Evolutionary conservation across 2,888 invertebrate species (phyloP).

Genomic region (Papilio demoleus): DNA sequence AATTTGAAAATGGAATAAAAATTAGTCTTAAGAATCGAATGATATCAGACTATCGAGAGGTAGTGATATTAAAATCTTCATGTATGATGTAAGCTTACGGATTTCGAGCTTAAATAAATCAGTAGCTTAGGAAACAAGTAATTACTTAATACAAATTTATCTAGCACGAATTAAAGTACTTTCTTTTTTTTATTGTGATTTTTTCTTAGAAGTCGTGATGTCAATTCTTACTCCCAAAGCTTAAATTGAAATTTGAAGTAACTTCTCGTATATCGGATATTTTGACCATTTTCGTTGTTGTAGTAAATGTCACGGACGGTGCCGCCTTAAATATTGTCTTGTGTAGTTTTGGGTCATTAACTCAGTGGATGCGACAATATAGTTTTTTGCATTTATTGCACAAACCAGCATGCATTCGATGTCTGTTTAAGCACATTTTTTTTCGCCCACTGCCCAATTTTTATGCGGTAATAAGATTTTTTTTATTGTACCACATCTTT

Average conservation of each 20-base stretch:
- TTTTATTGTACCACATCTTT: constrained; percentile 6
- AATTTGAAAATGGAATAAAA: neutral
- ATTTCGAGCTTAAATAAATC: neutral
- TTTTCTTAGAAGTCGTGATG: no score
- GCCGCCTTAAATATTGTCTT: neutral
- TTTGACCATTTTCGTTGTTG: neutral
- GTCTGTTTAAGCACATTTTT: neutral
- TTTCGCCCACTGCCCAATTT: neutral
- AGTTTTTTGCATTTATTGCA: neutral
- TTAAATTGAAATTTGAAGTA: neutral
- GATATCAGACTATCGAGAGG: neutral
- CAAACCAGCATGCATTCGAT: neutral
- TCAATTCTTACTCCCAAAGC: no score
- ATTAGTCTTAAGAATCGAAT: neutral
- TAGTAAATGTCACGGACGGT: no score
- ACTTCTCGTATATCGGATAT: neutral
- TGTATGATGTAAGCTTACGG: neutral
- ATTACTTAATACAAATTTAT: no score
- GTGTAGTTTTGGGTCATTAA: neutral
- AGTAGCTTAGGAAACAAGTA: neutral
- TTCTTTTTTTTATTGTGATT: neutral
- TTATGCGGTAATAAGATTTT: constrained; percentile 5
- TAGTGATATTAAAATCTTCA: constrained; percentile 8
- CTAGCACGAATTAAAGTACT: neutral
- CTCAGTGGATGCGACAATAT: neutral